These are phyloP conservation scores for Cairina moschata DNA, from an alignment of 2,113 vertebrate genomes.

Conservation along the genomic window DNA sequence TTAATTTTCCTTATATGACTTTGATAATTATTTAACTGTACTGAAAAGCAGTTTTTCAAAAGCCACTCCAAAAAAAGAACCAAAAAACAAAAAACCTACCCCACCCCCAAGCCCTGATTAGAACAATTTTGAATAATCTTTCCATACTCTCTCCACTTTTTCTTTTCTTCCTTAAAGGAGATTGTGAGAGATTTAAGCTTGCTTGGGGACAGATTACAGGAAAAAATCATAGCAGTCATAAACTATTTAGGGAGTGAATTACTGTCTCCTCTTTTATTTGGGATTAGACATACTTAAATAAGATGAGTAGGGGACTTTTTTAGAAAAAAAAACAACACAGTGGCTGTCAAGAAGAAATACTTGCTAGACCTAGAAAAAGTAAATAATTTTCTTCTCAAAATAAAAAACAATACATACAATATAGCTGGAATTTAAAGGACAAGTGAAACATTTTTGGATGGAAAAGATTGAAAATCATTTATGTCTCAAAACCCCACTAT, in stretches of 20 bases:
- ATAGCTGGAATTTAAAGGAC: background rate
- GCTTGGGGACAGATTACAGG: slow-evolving; percentile 48
- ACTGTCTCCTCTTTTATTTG: slow-evolving; percentile 39
- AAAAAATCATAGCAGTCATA: background rate
- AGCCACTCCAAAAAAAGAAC: background rate
- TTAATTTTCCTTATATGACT: background rate
- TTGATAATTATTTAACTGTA: background rate
- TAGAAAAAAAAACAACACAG: background rate
- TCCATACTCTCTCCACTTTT: background rate
- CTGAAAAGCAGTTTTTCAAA: background rate
- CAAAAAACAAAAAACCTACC: no score
- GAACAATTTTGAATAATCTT: background rate
- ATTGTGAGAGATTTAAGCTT: slow-evolving; percentile 46
- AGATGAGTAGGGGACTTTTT: slow-evolving; percentile 31
- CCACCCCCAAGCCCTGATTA: no score
- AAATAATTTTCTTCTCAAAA: background rate
- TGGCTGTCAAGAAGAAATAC: slow-evolving; percentile 34
- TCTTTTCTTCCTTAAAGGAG: background rate
- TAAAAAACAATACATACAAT: background rate
- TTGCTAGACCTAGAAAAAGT: background rate
- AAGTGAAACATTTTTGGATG: background rate
- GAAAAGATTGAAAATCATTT: background rate
- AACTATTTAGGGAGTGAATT: slow-evolving; percentile 48
- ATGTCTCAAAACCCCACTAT: background rate
- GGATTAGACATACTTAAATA: slow-evolving; percentile 53